Base-by-base conservation (phyloP, 2,797 vertebrate species). In the Enteromius fasciolatus region DNA sequence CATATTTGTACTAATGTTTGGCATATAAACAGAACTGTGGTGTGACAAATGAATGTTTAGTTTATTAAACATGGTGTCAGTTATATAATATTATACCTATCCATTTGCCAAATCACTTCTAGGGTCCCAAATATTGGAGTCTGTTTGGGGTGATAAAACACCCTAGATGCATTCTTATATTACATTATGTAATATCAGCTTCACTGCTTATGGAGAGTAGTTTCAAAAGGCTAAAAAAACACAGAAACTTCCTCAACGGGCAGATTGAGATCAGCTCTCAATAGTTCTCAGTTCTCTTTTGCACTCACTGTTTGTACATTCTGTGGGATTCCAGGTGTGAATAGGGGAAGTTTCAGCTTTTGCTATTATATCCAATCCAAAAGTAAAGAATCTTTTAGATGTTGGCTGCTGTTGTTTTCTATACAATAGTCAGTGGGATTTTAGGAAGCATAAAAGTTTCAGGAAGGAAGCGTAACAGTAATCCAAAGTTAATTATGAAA, bases 211-310 rank as follows among this genome's bases (percentile, higher is more conserved):
- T 63, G 14, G 28, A 73, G 31, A 9, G 41, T 28, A 70, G 31
- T 74, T 74, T 74, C 50, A 74, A 39, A 74, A 74, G 48, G 31
- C 36, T 14, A n/a, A 76, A 76, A 39, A 76, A 63, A 3, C 11
- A 4, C 57, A 15, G 20, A 63, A 44, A 63, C 74, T 76, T 61
- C 39, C 74, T 59, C 36, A 75, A 9, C 18, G 6, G 1, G 18
- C 36, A n/a, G 5, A 33, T 33, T 41, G 73, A 57, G n/a, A 39
- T 36, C n/a, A 61, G 36, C 54, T 20, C 15, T 76, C 15, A 20
- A 61, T 12, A 39, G 57, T 3, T 63, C 23, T 76, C 57, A 2
- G 74, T 76, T 76, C 57, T 63, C 23, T 63, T 31, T 76, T 28
- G n/a, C 39, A 15, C 12, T 69, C 6, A 36, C 36, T 41, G 8